Base-by-base conservation (phyloP, 2,797 vertebrate genomes). In the Enteromius afrohamiltoni region DNA sequence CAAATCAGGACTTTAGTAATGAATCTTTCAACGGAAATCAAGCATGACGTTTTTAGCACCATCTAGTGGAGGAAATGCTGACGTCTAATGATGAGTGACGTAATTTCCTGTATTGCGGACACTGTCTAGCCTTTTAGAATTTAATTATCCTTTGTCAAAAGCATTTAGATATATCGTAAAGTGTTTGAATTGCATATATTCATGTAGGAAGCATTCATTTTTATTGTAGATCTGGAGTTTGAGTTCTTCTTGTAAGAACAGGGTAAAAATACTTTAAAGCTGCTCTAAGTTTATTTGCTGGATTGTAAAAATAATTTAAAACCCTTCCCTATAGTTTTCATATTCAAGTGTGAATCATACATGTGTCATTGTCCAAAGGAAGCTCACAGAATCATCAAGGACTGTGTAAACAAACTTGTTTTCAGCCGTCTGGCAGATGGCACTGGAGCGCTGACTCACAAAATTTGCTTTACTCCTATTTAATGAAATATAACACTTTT, bases 21-120 rank as follows among this genome's bases (percentile, higher is more conserved):
- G 3, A 45, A 51, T 31, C 69, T 26, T 74, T 82, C 3, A 81
- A 26, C 13, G 11, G 13, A 73, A 81, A 73, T 49, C 19, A 51
- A 65, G 21, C 14, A 37, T 83, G 34, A 55, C 14, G 10, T 87
- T 82, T 85, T 74, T 86, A 85, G 86, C 86, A 86, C 92, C 92
- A 93, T 88, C 93, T 94, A 91, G 92, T 92, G 93, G 92, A 71
- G 14, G 2, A 64, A 34, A 45, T 16, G 26, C 4, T 42, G 23
- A 16, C 23, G 55, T 34, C 13, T 75, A 13, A 11, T 37, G 14
- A 14, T 60, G 8, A 60, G 53, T 42, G 74, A 77, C 17, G 74
- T 26, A 1, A 42, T 77, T 60, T 76, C 51, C 74, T 76, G 34
- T 42, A 16, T 6, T 42, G 7, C 40, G 2, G n/a, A 60, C 42